Conservation (phyloP, 2,888 invertebrate species). For the Erannis defoliaria region DNA sequence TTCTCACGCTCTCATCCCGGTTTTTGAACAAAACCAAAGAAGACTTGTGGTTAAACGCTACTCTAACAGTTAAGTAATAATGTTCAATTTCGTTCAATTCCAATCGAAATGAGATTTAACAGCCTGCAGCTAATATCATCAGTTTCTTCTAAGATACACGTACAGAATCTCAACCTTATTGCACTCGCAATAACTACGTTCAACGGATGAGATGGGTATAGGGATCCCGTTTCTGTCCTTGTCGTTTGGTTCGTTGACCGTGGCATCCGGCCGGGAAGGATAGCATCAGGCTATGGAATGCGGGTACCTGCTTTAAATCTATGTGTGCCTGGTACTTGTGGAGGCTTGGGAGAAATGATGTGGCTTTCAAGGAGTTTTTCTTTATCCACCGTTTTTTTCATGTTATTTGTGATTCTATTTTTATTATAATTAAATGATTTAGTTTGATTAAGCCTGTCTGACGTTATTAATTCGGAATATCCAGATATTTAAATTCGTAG, state of each 20-base stretch:
- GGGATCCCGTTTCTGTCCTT: conserved; percentile 75
- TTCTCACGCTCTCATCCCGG: conserved; percentile 82
- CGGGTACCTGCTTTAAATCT: conserved; percentile 54
- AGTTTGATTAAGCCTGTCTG: no score
- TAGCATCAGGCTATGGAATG: conserved; percentile 68
- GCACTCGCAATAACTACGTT: conserved; percentile 24
- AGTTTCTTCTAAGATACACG: conserved; percentile 48
- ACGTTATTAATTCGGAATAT: no score
- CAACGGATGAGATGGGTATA: conserved; percentile 55
- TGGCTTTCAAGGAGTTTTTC: conserved; percentile 38
- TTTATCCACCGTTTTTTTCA: background rate
- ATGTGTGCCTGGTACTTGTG: conserved; percentile 68
- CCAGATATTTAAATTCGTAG: no score
- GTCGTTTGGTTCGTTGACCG: conserved; percentile 72
- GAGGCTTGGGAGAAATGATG: conserved; percentile 72
- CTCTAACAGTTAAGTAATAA: conserved; percentile 37
- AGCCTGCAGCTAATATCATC: conserved; percentile 58
- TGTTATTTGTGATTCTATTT: no score
- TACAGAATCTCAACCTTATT: conserved; percentile 42
- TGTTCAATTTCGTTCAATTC: conserved; percentile 43
- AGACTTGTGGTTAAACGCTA: conserved; percentile 41
- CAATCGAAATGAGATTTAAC: conserved; percentile 51
- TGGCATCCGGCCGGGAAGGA: conserved; percentile 66
- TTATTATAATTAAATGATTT: no score
- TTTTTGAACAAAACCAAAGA: conserved; percentile 73